Evolutionary conservation across 2,888 invertebrate genomes (phyloP), one percentile per base, ranked within the genome.

Genomic region (Xanthostigma xanthostigma): DNA sequence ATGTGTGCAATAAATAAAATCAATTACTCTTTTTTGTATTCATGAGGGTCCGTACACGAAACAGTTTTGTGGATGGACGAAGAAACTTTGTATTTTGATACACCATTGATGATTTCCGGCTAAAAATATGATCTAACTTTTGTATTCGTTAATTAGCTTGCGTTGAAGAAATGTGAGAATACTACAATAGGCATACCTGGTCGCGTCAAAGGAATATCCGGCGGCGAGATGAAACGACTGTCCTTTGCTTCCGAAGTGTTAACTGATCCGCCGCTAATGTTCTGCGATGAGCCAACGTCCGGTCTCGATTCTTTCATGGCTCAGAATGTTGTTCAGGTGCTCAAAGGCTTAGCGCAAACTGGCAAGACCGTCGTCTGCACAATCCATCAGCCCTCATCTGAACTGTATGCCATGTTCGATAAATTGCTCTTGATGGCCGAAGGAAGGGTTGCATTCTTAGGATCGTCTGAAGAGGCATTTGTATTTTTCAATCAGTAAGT

Each of bases 271-370:
- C 84, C 91, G 0, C 70, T 97, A 41, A 80, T 97, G 76, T 92
- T 97, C 64, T 95, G 95, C 64, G 97, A 97, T 61, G 97, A 97
- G 61, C 96, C 96, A 0, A 97, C 96, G 0, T 94, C 94, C 0
- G 94, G 96, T 2, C 71, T 97, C 49, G 97, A 97, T 66, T 93
- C 95, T 0, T 95, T 88, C 60, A 96, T 95, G 92, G 96, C 97
- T 0, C 84, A 89, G 62, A 93, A 87, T 65, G 91, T 96, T 2
- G 81, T 93, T 13, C 82, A 85, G 65, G 84, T 87, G 44, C 54
- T 66, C 40, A 86, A 84, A 65, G 75, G 78, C 38, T 66, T 87
- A 49, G 81, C 86, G 1, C 77, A 77, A 58, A 82, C 81, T 57
- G 91, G 93, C 27, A 92, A 91, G 69, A 93, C 93, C 0, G 83